These are phyloP conservation scores for Aphelenchoides besseyi DNA, from an alignment of 1,140 invertebrate species.

Conservation along the genomic window DNA sequence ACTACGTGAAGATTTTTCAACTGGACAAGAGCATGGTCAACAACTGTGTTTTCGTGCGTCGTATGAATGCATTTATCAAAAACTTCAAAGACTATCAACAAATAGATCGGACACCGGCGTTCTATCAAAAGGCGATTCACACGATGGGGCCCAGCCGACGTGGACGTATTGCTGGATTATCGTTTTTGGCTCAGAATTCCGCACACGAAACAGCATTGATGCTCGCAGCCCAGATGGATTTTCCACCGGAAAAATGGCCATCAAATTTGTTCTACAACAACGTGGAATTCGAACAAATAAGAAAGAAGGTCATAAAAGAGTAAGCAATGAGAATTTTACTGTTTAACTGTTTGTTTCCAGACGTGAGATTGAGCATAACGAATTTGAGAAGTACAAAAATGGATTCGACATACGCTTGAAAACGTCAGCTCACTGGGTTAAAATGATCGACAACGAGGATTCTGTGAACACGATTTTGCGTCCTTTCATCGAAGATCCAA, in stretches of 20 bases:
- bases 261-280: too few relatives aligned
- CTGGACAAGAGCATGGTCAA: neutral
- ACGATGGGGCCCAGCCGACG: too few relatives aligned
- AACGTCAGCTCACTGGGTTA: neutral
- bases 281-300: too few relatives aligned
- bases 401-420: neutral
- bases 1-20: neutral
- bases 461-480: neutral
- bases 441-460: neutral
- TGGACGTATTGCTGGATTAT: too few relatives aligned
- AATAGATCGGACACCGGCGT: too few relatives aligned
- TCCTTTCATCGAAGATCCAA: constrained; percentile 7
- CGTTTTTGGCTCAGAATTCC: neutral
- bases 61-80: constrained; percentile 6
- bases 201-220: neutral
- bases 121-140: constrained; percentile 9
- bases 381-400: neutral
- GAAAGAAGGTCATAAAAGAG: too few relatives aligned
- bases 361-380: neutral
- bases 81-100: too few relatives aligned
- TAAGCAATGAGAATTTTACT: too few relatives aligned
- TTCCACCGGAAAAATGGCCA: neutral
- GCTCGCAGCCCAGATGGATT: neutral
- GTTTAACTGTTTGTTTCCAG: neutral
- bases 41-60: constrained; percentile 2